Conservation (phyloP, 2,888 invertebrate species). For the Drosophila pseudotakahashii region DNA sequence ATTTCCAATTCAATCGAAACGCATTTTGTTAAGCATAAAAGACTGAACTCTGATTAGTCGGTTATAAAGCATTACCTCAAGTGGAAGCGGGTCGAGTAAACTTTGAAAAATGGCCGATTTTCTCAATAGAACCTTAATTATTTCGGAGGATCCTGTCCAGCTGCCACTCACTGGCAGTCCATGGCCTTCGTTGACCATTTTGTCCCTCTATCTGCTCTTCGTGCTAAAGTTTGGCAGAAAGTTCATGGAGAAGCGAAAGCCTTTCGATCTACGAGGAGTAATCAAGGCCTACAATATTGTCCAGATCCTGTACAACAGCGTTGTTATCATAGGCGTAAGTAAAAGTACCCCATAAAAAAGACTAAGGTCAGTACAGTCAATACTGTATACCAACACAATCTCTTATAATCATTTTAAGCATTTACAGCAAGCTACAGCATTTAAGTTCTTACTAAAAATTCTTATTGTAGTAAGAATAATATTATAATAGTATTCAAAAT, state of each 20-base stretch:
- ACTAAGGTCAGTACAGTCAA: background rate
- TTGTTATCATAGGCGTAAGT: slow-evolving; percentile 40
- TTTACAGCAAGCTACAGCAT: no score
- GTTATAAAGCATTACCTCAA: background rate
- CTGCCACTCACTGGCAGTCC: slow-evolving; percentile 52
- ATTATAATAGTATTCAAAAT: no score
- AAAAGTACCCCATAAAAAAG: background rate
- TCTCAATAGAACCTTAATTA: slow-evolving; percentile 33
- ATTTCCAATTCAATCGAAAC: slow-evolving; percentile 12
- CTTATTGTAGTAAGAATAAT: no score
- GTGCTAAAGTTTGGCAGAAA: slow-evolving; percentile 47
- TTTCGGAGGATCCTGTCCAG: slow-evolving; percentile 34
- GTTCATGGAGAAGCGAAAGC: slow-evolving; percentile 38
- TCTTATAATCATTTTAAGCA: no score
- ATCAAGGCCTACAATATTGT: slow-evolving; percentile 50
- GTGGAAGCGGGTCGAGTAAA: background rate
- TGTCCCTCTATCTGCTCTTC: slow-evolving; percentile 41
- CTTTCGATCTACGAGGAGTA: slow-evolving; percentile 40
- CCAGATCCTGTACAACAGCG: slow-evolving; percentile 46
- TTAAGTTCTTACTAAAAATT: no score
- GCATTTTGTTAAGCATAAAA: background rate
- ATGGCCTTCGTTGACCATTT: slow-evolving; percentile 44
- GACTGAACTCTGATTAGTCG: slow-evolving; percentile 6
- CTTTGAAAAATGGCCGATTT: slow-evolving; percentile 2
- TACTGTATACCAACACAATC: no score